Conservation (phyloP, 2,113 vertebrate species). For the Centropus bengalensis region DNA sequence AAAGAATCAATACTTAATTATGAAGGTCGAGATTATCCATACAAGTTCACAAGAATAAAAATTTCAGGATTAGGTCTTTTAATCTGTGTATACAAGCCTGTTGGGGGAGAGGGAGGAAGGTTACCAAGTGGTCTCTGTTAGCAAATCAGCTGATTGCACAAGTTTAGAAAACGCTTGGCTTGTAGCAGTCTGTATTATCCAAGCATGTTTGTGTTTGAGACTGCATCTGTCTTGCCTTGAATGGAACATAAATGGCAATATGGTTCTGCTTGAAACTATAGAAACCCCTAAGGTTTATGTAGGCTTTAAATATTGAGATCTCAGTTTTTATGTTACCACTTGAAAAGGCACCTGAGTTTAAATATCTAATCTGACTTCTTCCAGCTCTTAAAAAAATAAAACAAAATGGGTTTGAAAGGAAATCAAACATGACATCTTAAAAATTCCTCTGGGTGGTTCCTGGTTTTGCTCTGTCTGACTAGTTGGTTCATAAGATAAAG, state of each 20-base stretch:
- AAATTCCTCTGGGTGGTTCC: neutral
- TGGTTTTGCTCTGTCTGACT: neutral
- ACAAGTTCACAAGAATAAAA: neutral
- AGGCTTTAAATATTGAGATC: slow-evolving; percentile 11
- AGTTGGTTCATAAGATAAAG: neutral
- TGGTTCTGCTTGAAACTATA: neutral
- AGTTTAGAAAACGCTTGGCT: neutral
- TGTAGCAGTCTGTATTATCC: neutral
- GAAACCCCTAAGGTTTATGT: neutral
- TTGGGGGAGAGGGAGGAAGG: neutral
- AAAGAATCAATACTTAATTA: neutral
- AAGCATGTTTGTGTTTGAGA: neutral
- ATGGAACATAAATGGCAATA: neutral
- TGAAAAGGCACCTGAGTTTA: neutral
- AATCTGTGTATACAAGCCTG: neutral
- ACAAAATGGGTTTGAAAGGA: neutral
- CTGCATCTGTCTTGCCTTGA: neutral
- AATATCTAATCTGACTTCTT: neutral
- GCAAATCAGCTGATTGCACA: neutral
- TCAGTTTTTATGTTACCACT: neutral
- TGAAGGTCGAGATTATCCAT: neutral
- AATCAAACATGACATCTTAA: neutral
- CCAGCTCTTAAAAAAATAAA: neutral
- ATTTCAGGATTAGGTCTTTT: neutral
- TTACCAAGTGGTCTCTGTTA: neutral